Percentiles rank a stretch among this genome's conserved stretches.
Evolutionary conservation across 1,140 invertebrate species (phyloP).

Genomic region (Meloidogyne hapla): DNA sequence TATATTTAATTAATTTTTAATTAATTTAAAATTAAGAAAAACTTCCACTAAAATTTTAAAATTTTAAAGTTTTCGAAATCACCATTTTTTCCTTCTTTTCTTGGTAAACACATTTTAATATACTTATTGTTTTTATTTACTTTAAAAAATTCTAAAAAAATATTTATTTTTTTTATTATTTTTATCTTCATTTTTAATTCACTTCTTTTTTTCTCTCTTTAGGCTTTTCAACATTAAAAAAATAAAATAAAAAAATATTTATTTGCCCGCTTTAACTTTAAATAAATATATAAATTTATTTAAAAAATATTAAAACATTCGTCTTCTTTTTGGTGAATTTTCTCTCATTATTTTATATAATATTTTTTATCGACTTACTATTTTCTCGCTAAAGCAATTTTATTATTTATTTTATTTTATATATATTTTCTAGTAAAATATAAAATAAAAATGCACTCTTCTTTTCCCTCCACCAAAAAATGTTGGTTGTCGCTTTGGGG

Average conservation of each 20-base stretch:
- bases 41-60: background rate
- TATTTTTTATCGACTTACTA: background rate
- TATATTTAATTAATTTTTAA: too few species aligned
- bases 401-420: constrained; percentile 5
- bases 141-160: background rate
- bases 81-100: background rate
- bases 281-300: constrained; percentile 5
- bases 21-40: background rate
- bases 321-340: constrained; percentile 4
- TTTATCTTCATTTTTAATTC: too few species aligned
- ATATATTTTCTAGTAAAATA: background rate
- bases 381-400: constrained; percentile 6
- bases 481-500: background rate
- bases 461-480: background rate
- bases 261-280: background rate
- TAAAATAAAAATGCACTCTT: constrained; percentile 1
- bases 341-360: constrained; percentile 3
- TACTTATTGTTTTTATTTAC: constrained; percentile 5
- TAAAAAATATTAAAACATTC: constrained; percentile 6
- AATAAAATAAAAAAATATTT: background rate
- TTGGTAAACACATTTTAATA: background rate
- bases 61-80: background rate
- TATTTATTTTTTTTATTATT: background rate
- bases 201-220: background rate
- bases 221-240: background rate